These are phyloP conservation scores for Drosophila willistoni DNA, from an alignment of 1,140 invertebrate species.

Conservation along the genomic window DNA sequence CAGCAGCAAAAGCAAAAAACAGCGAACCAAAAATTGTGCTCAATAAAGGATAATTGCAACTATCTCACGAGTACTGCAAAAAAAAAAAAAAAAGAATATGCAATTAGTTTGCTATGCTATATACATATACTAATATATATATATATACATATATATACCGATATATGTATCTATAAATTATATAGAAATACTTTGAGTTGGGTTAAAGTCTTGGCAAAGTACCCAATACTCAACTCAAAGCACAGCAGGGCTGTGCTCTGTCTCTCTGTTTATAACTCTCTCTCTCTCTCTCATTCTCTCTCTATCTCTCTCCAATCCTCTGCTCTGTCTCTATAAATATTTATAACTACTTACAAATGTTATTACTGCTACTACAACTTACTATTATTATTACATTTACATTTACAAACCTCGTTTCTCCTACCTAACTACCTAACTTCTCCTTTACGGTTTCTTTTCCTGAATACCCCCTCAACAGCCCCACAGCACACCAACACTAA, in stretches of 20 bases:
- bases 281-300: slow-evolving; percentile 1
- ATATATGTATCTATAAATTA: slow-evolving; percentile 36
- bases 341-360: slow-evolving; percentile 65
- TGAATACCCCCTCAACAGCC: too few species aligned
- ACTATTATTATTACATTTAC: slow-evolving; percentile 56
- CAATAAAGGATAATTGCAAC: slow-evolving; percentile 60
- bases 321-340: slow-evolving; percentile 52
- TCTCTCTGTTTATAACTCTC: neutral
- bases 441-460: too few species aligned
- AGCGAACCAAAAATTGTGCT: slow-evolving; percentile 6
- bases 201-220: slow-evolving; percentile 67
- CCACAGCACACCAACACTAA: too few species aligned
- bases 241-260: slow-evolving; percentile 5
- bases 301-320: neutral
- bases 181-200: slow-evolving; percentile 37
- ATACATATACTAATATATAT: slow-evolving; percentile 22
- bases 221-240: slow-evolving; percentile 52
- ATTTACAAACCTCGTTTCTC: slow-evolving; percentile 35
- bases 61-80: slow-evolving; percentile 65
- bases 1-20: neutral
- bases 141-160: slow-evolving; percentile 34
- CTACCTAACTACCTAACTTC: neutral
- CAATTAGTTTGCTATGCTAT: slow-evolving; percentile 26
- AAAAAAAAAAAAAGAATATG: slow-evolving; percentile 54
- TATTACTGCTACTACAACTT: slow-evolving; percentile 50